Conservation (phyloP, 2,113 vertebrate species). For the Scartelaos histophorus region DNA sequence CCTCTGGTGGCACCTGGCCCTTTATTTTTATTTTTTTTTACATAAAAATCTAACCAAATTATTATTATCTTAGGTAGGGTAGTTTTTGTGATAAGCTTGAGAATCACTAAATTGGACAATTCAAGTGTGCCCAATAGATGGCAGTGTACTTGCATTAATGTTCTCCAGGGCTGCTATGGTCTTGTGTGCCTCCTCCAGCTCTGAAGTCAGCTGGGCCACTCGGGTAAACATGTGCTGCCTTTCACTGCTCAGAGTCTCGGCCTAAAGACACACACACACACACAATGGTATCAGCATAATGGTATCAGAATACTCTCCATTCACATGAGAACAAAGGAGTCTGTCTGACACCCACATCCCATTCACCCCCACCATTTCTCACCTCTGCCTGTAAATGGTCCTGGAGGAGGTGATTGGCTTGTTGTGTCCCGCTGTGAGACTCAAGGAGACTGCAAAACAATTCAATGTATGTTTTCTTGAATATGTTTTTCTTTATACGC, state of each 20-base stretch:
- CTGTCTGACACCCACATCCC: not conserved
- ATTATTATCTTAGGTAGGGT: too few species aligned
- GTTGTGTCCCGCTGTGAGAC: conserved; percentile 66
- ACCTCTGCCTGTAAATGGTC: conserved; percentile 77
- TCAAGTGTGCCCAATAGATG: conserved; percentile 50
- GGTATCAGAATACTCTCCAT: not conserved
- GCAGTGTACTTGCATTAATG: conserved; percentile 76
- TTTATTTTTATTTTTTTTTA: too few species aligned
- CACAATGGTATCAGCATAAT: conserved; percentile 3
- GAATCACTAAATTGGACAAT: not conserved
- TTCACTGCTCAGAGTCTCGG: conserved; percentile 68
- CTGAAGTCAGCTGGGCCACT: conserved; percentile 73
- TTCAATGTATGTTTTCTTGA: not conserved
- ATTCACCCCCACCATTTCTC: conserved; percentile 38
- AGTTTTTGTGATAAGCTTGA: too few species aligned
- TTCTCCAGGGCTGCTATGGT: conserved; percentile 75
- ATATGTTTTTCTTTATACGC: not conserved
- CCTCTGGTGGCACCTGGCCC: too few species aligned
- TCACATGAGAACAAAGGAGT: not conserved
- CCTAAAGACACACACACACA: conserved; percentile 57
- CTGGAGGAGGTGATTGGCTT: conserved; percentile 69
- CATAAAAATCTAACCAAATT: too few species aligned
- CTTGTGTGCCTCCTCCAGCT: conserved; percentile 72
- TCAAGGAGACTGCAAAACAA: conserved; percentile 74
- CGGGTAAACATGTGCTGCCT: conserved; percentile 70